phyloP scores from a whole-genome alignment of 2,888 invertebrate genomes.

The Philaethria dido region DNA sequence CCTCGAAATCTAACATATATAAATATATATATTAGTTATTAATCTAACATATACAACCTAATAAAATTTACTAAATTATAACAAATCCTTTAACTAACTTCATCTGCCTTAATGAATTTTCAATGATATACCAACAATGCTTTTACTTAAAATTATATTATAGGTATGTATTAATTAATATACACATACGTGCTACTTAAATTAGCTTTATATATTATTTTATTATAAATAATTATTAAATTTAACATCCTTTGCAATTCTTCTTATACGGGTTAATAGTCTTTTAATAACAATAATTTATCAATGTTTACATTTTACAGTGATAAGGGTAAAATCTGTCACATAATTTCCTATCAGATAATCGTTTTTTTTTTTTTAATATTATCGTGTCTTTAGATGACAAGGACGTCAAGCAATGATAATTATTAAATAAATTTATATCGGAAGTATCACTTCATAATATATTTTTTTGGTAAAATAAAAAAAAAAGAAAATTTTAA shows the following conservation, averaged over 20 bases:
- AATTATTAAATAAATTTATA: not conserved
- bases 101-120: too few relatives aligned
- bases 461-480: too few relatives aligned
- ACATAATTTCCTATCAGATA: not conserved
- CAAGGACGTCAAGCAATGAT: conserved; percentile 12
- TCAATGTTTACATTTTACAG: conserved; percentile 13
- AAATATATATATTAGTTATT: too few relatives aligned
- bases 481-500: too few relatives aligned
- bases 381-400: not conserved
- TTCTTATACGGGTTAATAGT: conserved; percentile 24
- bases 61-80: too few relatives aligned
- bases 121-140: too few relatives aligned
- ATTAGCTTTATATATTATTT: not conserved
- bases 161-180: not conserved
- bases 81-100: too few relatives aligned
- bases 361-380: conserved; percentile 14
- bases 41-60: too few relatives aligned
- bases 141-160: too few relatives aligned
- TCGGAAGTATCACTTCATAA: not conserved
- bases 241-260: not conserved
- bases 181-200: not conserved
- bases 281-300: conserved; percentile 18
- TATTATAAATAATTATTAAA: not conserved
- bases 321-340: conserved; percentile 23
- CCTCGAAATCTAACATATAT: too few relatives aligned